Evolutionary conservation across 1,140 invertebrate genomes (phyloP).

Genomic region (Aphelenchoides besseyi): DNA sequence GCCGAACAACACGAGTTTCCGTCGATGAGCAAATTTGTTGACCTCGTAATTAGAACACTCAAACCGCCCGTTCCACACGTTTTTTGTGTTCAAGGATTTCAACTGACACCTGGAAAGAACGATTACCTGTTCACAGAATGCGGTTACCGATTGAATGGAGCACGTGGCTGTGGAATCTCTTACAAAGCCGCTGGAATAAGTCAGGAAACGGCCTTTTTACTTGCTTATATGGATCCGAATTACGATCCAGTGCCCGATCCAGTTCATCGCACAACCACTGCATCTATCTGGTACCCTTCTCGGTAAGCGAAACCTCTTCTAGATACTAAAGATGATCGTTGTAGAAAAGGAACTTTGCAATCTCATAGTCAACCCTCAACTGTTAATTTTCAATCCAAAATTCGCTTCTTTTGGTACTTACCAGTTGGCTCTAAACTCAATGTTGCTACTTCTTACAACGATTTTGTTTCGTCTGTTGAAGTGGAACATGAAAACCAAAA

Average conservation of each 20-base stretch:
- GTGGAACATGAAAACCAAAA: neutral
- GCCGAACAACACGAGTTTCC: conserved; percentile 29
- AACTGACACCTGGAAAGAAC: conserved; percentile 11
- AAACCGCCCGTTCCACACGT: conserved; percentile 31
- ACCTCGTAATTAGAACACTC: conserved; percentile 5
- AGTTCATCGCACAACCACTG: neutral
- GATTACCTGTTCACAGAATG: conserved; percentile 34
- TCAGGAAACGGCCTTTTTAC: conserved; percentile 27
- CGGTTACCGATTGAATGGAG: conserved; percentile 32
- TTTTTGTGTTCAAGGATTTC: conserved; percentile 39
- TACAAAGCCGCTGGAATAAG: conserved; percentile 25
- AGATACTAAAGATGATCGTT: neutral
- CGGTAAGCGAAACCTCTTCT: neutral
- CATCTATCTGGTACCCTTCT: neutral
- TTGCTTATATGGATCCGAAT: conserved; percentile 23
- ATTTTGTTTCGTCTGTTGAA: neutral
- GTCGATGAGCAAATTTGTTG: conserved; percentile 22
- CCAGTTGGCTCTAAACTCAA: neutral
- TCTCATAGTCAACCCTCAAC: neutral
- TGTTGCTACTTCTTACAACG: neutral
- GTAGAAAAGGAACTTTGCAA: neutral
- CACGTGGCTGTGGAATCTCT: conserved; percentile 16
- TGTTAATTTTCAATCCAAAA: neutral
- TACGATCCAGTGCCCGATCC: conserved; percentile 26
- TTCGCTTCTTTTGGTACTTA: neutral